A percentile compares a stretch with the other conserved stretches of the same genome.
Evolutionary conservation across 2,888 invertebrate species (phyloP).

Genomic region (Toxonevra muliebris): DNA sequence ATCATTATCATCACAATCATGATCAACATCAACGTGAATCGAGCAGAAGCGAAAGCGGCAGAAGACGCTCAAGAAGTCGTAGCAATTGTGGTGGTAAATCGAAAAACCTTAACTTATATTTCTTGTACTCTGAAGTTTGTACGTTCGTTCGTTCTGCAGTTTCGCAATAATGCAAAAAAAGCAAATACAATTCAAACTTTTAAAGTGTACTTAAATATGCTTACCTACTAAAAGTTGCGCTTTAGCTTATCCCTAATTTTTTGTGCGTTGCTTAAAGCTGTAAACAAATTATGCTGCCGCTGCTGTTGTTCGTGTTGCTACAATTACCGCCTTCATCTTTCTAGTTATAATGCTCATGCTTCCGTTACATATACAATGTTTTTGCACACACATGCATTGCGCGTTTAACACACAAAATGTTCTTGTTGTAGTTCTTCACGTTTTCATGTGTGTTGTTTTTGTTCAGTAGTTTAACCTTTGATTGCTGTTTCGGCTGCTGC

Average conservation of each 20-base stretch:
- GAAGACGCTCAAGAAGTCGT: constrained; percentile 41
- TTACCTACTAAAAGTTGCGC: background rate
- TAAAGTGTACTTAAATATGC: background rate
- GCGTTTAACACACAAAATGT: too few species aligned
- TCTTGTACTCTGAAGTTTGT: too few species aligned
- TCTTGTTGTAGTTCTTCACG: background rate
- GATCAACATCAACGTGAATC: background rate
- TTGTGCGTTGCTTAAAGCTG: background rate
- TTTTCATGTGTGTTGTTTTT: background rate
- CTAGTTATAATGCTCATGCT: background rate
- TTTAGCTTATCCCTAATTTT: background rate
- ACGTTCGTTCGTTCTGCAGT: too few species aligned
- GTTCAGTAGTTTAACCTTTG: background rate
- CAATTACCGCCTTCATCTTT: background rate
- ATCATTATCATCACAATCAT: constrained; percentile 34
- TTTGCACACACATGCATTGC: background rate
- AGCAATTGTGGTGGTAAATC: constrained; percentile 20
- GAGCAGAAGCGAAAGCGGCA: constrained; percentile 34
- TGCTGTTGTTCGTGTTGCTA: background rate
- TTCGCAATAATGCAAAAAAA: too few species aligned
- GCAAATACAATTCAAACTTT: too few species aligned
- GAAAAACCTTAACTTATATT: background rate
- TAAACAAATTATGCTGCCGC: background rate
- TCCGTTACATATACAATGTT: too few species aligned
- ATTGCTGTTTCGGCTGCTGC: background rate